Percentiles rank a stretch among this genome's conserved stretches.
These are phyloP conservation scores for Tineola bisselliella DNA, from an alignment of 2,888 invertebrate species.

Conservation along the genomic window DNA sequence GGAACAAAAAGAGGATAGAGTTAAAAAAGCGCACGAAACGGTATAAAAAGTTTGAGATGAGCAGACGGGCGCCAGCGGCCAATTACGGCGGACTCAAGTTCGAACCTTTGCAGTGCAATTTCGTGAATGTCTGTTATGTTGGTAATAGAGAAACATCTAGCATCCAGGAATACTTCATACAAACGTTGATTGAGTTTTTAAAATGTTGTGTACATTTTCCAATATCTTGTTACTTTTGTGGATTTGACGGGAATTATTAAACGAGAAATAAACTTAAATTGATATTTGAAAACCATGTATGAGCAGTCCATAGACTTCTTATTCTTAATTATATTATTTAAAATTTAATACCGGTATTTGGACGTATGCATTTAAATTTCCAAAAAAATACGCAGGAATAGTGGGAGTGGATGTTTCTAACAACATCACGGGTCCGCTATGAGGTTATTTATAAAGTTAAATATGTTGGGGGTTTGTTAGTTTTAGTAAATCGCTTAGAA, in stretches of 20 bases:
- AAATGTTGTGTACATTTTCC: neutral
- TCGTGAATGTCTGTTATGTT: constrained; percentile 8
- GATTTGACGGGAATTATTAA: too few relatives aligned
- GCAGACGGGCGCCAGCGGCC: constrained; percentile 60
- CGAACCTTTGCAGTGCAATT: constrained; percentile 7
- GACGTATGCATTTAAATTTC: too few relatives aligned
- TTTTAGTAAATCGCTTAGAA: constrained; percentile 14
- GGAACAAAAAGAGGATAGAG: constrained; percentile 47
- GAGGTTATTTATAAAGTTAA: too few relatives aligned
- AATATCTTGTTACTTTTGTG: too few relatives aligned
- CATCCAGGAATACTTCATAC: neutral
- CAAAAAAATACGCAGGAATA: too few relatives aligned
- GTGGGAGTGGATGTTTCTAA: too few relatives aligned
- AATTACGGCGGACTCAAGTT: constrained; percentile 32
- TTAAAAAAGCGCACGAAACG: constrained; percentile 11
- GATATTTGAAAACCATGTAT: too few relatives aligned
- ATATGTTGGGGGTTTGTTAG: constrained; percentile 14
- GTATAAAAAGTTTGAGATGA: constrained; percentile 23
- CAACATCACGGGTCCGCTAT: too few relatives aligned
- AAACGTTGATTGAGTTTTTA: neutral
- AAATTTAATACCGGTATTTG: too few relatives aligned
- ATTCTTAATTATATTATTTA: too few relatives aligned
- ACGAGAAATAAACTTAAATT: too few relatives aligned
- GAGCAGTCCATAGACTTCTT: too few relatives aligned
- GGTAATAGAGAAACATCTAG: neutral